A percentile compares a stretch with the other conserved stretches of the same genome.
phyloP scores from a whole-genome alignment of 92 coral and sea anemone genomes.

The Siderastrea siderea region DNA sequence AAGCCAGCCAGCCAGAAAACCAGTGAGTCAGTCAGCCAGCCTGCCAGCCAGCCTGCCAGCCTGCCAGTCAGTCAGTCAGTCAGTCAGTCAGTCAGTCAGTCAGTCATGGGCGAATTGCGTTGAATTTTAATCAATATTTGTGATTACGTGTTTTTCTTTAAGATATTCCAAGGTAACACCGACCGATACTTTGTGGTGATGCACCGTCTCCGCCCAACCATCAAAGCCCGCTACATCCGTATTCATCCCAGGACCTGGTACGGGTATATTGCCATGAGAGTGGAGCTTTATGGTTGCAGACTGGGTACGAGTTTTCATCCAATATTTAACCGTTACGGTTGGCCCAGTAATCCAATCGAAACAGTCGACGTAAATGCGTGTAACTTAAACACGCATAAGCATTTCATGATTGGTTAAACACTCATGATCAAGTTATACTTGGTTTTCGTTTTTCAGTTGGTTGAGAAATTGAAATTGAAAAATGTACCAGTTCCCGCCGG shows the following conservation, averaged over 20 bases:
- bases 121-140: background rate
- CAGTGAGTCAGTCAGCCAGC: too few relatives aligned
- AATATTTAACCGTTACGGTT: background rate
- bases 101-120: too few relatives aligned
- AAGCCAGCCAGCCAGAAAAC: background rate
- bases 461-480: too few relatives aligned
- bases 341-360: too few relatives aligned
- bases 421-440: too few relatives aligned
- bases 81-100: too few relatives aligned
- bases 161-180: slow-evolving; percentile 59
- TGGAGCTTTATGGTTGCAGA: slow-evolving; percentile 63
- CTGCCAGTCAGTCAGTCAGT: background rate
- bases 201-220: slow-evolving; percentile 50
- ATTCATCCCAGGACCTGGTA: slow-evolving; percentile 59
- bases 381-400: too few relatives aligned
- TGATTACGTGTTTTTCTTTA: background rate
- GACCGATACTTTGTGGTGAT: slow-evolving; percentile 36
- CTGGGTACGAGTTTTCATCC: slow-evolving; percentile 17
- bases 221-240: slow-evolving; percentile 67
- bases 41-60: background rate
- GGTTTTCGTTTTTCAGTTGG: too few relatives aligned
- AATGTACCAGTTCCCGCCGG: too few relatives aligned
- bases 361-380: too few relatives aligned
- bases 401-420: too few relatives aligned
- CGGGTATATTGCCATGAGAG: slow-evolving; percentile 30